phyloP scores from a whole-genome alignment of 2,113 vertebrate genomes.

The Muntiacus muntjak region DNA sequence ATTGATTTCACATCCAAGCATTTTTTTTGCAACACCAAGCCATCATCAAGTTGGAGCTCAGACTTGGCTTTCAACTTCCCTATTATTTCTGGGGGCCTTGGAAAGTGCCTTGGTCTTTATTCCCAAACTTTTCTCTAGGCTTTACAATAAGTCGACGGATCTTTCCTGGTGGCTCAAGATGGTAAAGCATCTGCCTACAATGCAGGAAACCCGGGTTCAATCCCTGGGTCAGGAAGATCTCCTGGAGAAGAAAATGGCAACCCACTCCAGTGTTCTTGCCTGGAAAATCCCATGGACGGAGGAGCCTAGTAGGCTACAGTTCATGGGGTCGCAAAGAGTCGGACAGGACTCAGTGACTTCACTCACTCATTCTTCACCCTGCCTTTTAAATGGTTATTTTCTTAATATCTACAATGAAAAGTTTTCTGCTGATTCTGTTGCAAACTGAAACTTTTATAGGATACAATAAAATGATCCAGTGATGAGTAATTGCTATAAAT shows the following conservation, averaged over 20 bases:
- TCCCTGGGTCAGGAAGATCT: not conserved
- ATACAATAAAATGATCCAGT: not conserved
- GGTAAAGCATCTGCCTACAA: not conserved
- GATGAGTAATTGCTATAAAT: not conserved
- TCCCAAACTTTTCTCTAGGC: not conserved
- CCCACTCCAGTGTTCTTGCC: not conserved
- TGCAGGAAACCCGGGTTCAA: not conserved
- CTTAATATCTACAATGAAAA: not conserved
- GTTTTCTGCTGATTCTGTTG: not conserved
- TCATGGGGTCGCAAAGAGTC: rapidly evolving
- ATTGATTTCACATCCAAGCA: not conserved
- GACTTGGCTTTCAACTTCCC: not conserved
- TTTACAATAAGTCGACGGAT: not conserved
- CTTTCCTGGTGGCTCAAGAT: not conserved
- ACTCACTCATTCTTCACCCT: not conserved
- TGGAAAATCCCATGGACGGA: not conserved
- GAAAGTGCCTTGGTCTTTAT: not conserved
- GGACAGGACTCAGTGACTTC: rapidly evolving
- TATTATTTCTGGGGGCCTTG: not conserved
- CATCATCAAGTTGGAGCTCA: not conserved
- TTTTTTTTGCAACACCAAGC: not conserved
- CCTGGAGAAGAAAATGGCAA: not conserved
- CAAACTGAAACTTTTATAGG: not conserved
- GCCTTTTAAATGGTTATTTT: not conserved
- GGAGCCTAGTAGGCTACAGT: not conserved